These are phyloP conservation scores for Cardiocondyla obscurior DNA, from an alignment of 1,140 invertebrate species.

Conservation along the genomic window DNA sequence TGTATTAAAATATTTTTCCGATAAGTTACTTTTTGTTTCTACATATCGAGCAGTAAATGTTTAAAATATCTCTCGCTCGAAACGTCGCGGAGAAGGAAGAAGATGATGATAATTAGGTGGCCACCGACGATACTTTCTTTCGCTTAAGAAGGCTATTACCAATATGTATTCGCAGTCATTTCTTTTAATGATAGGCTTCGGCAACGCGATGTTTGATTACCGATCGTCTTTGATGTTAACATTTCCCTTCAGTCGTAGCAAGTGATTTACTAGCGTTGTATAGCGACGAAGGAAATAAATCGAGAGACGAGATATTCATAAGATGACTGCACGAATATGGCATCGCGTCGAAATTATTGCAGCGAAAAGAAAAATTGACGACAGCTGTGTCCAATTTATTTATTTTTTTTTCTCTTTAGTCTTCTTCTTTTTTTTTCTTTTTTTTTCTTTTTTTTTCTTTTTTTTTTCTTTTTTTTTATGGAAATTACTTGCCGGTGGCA, in stretches of 20 bases:
- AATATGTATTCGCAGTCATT: background rate
- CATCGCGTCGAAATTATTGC: background rate
- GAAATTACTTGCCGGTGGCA: background rate
- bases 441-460: background rate
- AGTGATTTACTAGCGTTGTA: background rate
- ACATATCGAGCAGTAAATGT: background rate
- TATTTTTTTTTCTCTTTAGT: no score
- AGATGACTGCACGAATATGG: background rate
- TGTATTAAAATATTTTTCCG: background rate
- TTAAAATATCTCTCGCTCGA: background rate
- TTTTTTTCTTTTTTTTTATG: background rate
- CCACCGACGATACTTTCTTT: background rate
- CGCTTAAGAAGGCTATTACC: background rate
- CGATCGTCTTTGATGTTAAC: background rate
- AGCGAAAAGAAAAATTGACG: slow-evolving; percentile 18
- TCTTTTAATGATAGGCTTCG: slow-evolving; percentile 9
- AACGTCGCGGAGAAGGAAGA: background rate
- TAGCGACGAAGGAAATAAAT: background rate
- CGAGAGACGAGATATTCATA: background rate
- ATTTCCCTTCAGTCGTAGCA: background rate
- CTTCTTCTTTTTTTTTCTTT: background rate
- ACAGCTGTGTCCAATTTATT: background rate
- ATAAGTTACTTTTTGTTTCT: background rate
- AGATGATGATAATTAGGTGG: background rate
- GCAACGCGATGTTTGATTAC: background rate